These are phyloP conservation scores for Iguana delicatissima DNA, from an alignment of 2,797 vertebrate genomes.

Conservation along the genomic window DNA sequence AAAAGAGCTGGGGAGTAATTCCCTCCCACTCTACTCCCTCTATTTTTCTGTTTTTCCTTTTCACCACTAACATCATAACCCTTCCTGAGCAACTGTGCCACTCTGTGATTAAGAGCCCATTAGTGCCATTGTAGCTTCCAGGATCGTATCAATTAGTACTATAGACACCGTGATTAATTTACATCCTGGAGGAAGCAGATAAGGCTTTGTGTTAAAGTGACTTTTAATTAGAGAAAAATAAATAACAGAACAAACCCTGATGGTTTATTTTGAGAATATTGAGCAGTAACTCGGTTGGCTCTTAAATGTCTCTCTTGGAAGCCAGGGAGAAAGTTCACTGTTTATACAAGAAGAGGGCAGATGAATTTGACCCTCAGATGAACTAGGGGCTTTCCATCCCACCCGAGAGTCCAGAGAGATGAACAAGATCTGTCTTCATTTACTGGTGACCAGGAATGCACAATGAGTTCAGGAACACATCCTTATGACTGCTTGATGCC, in stretches of 20 bases:
- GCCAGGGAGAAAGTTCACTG: background rate
- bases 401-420: background rate
- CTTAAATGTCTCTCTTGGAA: background rate
- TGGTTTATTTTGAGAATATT: constrained; percentile 43
- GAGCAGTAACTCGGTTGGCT: constrained; percentile 8
- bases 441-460: no score
- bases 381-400: no score
- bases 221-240: constrained; percentile 57
- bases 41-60: background rate
- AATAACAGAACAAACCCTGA: constrained; percentile 25
- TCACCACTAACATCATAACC: background rate
- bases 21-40: background rate
- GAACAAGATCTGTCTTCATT: background rate
- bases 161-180: constrained; percentile 24
- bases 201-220: constrained; percentile 37
- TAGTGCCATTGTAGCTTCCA: constrained; percentile 43
- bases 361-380: background rate
- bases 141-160: constrained; percentile 33
- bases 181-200: constrained; percentile 40
- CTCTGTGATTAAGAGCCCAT: constrained; percentile 40
- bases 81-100: background rate
- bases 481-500: no score
- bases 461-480: no score
- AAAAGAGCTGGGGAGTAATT: background rate
- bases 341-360: background rate